Percentiles rank a stretch among this genome's conserved stretches.
These are phyloP conservation scores for Cyprinodon diabolis DNA, from an alignment of 2,797 vertebrate species.

Conservation along the genomic window DNA sequence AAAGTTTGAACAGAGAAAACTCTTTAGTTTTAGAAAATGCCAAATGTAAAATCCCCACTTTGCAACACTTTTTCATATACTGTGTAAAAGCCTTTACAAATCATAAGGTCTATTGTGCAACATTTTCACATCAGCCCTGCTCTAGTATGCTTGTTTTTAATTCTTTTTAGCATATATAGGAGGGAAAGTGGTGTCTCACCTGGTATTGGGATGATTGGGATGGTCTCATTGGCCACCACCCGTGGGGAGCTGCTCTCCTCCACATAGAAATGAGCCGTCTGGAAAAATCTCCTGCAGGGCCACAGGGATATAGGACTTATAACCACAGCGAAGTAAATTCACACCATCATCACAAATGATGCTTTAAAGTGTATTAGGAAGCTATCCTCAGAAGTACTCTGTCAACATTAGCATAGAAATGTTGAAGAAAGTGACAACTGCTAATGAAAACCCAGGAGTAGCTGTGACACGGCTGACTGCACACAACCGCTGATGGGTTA, in stretches of 20 bases:
- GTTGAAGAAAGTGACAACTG: conserved; percentile 49
- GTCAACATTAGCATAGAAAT: conserved; percentile 61
- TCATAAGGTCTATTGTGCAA: neutral
- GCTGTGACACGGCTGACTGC: conserved; percentile 56
- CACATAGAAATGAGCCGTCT: conserved; percentile 98
- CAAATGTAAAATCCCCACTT: neutral
- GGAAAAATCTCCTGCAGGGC: conserved; percentile 94
- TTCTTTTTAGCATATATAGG: neutral
- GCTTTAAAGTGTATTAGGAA: conserved; percentile 55
- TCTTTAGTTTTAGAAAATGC: neutral
- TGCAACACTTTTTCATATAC: neutral
- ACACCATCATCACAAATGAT: conserved; percentile 42
- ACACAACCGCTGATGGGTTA: conserved; percentile 52
- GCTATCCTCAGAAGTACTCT: conserved; percentile 56
- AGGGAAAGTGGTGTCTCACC: conserved; percentile 80
- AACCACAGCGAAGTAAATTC: conserved; percentile 31
- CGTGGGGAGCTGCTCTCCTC: conserved; percentile 97
- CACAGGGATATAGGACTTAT: conserved; percentile 57
- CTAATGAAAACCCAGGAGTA: conserved; percentile 69
- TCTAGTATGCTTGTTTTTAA: neutral
- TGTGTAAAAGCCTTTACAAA: neutral
- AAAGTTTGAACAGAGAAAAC: neutral
- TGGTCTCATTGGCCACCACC: conserved; percentile 96
- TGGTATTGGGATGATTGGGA: conserved; percentile 95
- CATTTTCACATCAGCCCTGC: neutral